These are phyloP conservation scores for Lepus europaeus DNA, from an alignment of 2,113 vertebrate species.

Conservation along the genomic window DNA sequence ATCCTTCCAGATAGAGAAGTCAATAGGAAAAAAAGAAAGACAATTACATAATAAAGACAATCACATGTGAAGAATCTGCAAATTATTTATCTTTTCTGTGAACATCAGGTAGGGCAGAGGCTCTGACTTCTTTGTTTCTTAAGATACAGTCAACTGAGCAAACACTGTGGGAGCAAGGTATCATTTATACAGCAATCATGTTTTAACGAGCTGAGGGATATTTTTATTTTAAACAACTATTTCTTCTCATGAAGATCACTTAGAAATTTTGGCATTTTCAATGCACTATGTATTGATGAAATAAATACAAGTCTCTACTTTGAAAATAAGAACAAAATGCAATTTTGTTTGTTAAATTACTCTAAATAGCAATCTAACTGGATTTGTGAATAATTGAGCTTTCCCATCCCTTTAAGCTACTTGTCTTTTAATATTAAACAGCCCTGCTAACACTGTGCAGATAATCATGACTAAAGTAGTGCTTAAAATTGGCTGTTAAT, in stretches of 20 bases:
- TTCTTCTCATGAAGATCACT: conserved; percentile 55
- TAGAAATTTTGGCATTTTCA: conserved; percentile 72
- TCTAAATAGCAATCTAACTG: conserved; percentile 81
- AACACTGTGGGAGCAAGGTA: not conserved
- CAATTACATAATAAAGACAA: not conserved
- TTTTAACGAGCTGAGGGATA: conserved; percentile 48
- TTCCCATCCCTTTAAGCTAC: conserved; percentile 79
- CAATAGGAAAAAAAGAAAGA: not conserved
- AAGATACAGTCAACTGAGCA: not conserved
- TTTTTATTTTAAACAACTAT: conserved; percentile 70
- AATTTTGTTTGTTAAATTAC: conserved; percentile 72
- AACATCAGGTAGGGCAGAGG: not conserved
- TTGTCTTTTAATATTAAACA: conserved; percentile 85
- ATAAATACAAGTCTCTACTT: conserved; percentile 51
- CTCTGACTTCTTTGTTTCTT: conserved; percentile 41
- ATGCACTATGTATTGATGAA: conserved; percentile 58
- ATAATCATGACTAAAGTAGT: conserved; percentile 78
- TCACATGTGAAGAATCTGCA: not conserved
- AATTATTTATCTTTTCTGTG: conserved; percentile 24
- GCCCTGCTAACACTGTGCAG: conserved; percentile 79
- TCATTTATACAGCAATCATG: conserved; percentile 46
- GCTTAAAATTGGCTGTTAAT: conserved; percentile 83
- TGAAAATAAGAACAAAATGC: conserved; percentile 68
- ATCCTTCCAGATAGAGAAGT: not conserved
- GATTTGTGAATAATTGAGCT: conserved; percentile 84